A percentile compares a stretch with the other conserved stretches of the same genome.
Conservation (phyloP, 2,888 invertebrate species). For the Bursaphelenchus okinawaensis region DNA sequence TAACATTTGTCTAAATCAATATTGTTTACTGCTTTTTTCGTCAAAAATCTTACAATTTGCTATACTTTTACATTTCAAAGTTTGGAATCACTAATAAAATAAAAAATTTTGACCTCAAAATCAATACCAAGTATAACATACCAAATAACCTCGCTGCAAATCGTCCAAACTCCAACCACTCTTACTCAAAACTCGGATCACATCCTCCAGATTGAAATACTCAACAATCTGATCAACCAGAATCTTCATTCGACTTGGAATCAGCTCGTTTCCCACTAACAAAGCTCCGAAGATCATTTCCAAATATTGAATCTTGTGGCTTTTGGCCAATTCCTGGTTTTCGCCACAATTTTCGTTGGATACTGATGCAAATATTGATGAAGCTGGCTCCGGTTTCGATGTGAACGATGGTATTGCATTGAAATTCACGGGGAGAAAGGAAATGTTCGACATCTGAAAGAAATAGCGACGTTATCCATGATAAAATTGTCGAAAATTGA, state of each 20-base stretch:
- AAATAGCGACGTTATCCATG: too few species aligned
- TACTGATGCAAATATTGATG: neutral
- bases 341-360: neutral
- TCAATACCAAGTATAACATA: too few species aligned
- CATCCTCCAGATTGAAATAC: neutral
- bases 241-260: conserved; percentile 16
- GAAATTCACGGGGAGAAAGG: neutral
- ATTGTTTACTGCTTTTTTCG: too few species aligned
- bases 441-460: neutral
- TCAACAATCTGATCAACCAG: conserved; percentile 13
- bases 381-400: neutral
- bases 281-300: neutral
- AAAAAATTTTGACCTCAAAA: too few species aligned
- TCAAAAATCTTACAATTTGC: too few species aligned
- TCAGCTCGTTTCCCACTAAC: neutral
- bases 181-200: neutral
- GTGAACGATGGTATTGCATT: neutral
- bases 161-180: conserved; percentile 15
- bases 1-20: too few species aligned
- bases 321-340: neutral
- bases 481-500: too few species aligned
- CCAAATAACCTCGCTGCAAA: conserved; percentile 15
- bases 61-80: too few species aligned
- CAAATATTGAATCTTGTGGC: neutral
- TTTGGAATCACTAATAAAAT: too few species aligned